phyloP scores from a whole-genome alignment of 2,113 vertebrate species.

The Otis tarda region DNA sequence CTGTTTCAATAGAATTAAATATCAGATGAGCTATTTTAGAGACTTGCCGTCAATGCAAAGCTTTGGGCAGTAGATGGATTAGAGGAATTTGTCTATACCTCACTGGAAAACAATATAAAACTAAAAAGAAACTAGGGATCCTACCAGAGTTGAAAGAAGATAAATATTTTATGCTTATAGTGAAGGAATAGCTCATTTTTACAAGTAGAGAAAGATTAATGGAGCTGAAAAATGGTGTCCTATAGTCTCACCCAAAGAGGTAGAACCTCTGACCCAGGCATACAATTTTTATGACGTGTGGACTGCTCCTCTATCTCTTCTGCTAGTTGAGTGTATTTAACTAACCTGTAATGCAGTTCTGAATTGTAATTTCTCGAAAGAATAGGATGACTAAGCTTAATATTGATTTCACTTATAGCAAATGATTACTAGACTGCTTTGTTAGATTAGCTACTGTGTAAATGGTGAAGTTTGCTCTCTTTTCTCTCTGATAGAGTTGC shows the following conservation, averaged over 20 bases:
- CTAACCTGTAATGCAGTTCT: neutral
- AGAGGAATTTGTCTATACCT: neutral
- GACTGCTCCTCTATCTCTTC: neutral
- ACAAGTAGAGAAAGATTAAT: neutral
- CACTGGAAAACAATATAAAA: neutral
- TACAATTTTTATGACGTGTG: neutral
- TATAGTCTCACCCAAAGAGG: neutral
- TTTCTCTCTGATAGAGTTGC: neutral
- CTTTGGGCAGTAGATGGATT: neutral
- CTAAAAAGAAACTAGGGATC: neutral
- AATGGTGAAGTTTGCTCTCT: neutral
- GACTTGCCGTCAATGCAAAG: neutral
- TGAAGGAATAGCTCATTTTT: neutral
- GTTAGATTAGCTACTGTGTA: neutral
- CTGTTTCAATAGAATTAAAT: neutral
- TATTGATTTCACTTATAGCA: neutral
- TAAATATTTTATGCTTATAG: neutral
- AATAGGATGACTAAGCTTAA: neutral
- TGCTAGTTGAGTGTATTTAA: neutral
- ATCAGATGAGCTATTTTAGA: neutral
- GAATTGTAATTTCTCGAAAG: neutral
- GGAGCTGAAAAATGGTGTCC: neutral
- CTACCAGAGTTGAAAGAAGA: neutral
- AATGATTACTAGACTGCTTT: neutral
- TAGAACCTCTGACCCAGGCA: neutral